These are phyloP conservation scores for Typhlichthys eigenmanni DNA, from an alignment of 2,797 vertebrate genomes.

Conservation along the genomic window DNA sequence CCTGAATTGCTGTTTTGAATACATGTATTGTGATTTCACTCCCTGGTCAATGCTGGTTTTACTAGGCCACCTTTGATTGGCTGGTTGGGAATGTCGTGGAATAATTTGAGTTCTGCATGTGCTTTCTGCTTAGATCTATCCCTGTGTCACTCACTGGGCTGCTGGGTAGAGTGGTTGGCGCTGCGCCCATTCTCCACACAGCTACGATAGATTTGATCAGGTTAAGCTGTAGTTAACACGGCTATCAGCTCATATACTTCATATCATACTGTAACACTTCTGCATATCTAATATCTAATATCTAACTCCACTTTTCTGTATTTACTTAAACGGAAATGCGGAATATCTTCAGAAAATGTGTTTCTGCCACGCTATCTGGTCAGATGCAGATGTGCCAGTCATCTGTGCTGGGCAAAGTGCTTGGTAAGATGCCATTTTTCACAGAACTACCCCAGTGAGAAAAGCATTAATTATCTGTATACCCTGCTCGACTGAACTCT, in stretches of 20 bases:
- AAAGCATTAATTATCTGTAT: neutral
- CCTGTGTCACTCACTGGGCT: constrained; percentile 36
- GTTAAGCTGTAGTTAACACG: neutral
- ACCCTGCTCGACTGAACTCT: neutral
- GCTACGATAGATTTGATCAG: neutral
- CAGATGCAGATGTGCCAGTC: neutral
- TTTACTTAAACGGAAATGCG: neutral
- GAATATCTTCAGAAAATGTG: neutral
- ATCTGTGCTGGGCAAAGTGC: neutral
- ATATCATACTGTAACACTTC: neutral
- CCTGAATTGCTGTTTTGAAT: constrained; percentile 18
- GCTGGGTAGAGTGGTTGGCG: constrained; percentile 10
- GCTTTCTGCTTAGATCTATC: constrained; percentile 41
- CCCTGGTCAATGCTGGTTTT: constrained; percentile 34
- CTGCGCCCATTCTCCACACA: constrained; percentile 12
- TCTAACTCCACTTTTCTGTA: neutral
- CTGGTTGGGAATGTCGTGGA: constrained; percentile 37
- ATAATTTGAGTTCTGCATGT: constrained; percentile 46
- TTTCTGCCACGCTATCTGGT: neutral
- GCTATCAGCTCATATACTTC: neutral
- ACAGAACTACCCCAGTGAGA: neutral
- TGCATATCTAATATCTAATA: neutral
- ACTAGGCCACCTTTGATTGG: constrained; percentile 27
- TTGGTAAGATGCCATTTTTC: neutral
- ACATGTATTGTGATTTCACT: constrained; percentile 41